Evolutionary conservation across 2,797 vertebrate genomes (phyloP), one percentile per base, ranked within the genome.

Genomic region (Vespertilio murinus): DNA sequence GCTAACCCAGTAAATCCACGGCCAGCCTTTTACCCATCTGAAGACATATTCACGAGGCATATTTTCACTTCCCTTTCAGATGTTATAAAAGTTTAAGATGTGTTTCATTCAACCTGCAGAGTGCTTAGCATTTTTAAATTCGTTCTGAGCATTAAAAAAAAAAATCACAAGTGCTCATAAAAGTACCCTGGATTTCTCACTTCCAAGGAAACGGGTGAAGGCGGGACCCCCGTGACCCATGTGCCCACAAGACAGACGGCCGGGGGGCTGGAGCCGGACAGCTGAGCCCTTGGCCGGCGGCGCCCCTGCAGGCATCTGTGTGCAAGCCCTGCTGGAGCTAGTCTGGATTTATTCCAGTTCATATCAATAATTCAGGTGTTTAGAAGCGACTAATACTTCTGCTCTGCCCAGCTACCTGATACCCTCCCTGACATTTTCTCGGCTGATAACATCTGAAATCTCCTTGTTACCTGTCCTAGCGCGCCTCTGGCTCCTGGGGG

Each of bases 281-380:
- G 2, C 56, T 30, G 6, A 1, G 4, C 52, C 59, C 23, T 42
- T 56, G 18, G 30, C 4, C 7, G 0, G 18, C 0, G 18, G 16
- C 20, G 1, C 65, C 73, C 64, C 6, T 22, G 38, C 47, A 74
- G 85, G 71, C 86, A 25, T 65, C 86, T 81, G 35, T 79, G 83
- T 56, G 47, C 16, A 86, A 35, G 61, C 81, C 78, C 70, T 17
- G 10, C 54, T 16, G 1, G 83, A 91, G 79, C 81, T 81, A 70
- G 54, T 88, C 93, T 95, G 93, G 77, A 59, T 69, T 83, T 78
- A 77, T 67, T 95, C 91, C 91, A 95, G 73, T 78, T 96, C 67
- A 65, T 92, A 28, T 95, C 74, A 96, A 94, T 95, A 90, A 96
- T 91, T 81, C 77, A 96, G 56, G 47, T 88, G 90, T 93, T 85